Evolutionary conservation across 2,113 vertebrate genomes (phyloP).

Genomic region (Leptodactylus fuscus): DNA sequence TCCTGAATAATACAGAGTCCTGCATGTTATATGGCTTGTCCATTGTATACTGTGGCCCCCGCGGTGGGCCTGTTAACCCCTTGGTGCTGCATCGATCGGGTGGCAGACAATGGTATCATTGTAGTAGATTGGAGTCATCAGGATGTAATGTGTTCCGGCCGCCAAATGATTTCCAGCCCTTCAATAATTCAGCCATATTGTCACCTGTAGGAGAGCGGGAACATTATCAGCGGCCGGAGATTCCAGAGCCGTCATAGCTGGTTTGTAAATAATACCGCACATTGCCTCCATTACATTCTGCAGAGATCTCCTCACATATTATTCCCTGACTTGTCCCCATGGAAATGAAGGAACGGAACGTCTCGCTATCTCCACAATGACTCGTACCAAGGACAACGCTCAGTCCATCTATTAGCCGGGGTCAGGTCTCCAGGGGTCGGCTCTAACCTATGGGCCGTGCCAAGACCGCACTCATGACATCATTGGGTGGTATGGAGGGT

Average conservation of each 20-base stretch:
- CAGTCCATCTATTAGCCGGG: background rate
- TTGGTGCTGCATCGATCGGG: background rate
- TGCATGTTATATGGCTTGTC: background rate
- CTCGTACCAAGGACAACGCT: background rate
- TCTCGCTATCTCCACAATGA: slow-evolving; percentile 2
- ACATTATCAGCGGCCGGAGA: slow-evolving; percentile 1
- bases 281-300: slow-evolving; percentile 27
- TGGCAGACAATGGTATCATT: background rate
- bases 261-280: slow-evolving; percentile 36
- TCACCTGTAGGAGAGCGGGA: background rate
- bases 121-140: slow-evolving; percentile 22
- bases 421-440: background rate
- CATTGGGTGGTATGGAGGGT: no score
- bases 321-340: slow-evolving; percentile 12
- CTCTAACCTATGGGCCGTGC: background rate
- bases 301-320: slow-evolving; percentile 9
- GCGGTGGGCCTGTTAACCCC: background rate
- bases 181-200: slow-evolving; percentile 44
- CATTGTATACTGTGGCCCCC: background rate
- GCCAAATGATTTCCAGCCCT: background rate
- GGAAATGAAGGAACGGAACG: slow-evolving; percentile 28
- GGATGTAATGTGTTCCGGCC: background rate
- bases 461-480: no score
- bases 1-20: background rate
- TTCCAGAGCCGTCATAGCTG: background rate